These are phyloP conservation scores for Leptura quadrifasciata DNA, from an alignment of 2,888 invertebrate species.

Conservation along the genomic window DNA sequence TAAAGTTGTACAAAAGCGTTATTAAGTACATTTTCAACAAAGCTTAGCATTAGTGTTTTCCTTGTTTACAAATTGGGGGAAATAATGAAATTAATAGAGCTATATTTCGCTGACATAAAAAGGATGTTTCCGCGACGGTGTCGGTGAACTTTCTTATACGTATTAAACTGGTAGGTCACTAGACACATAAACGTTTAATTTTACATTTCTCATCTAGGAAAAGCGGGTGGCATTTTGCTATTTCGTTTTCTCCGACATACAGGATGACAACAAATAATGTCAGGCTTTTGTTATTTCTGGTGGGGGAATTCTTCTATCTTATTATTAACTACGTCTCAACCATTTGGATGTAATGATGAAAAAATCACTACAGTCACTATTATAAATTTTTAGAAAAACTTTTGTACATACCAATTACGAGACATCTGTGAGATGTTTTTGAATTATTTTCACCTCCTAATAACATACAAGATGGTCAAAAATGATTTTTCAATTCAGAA, in stretches of 20 bases:
- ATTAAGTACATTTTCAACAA: slow-evolving; percentile 31
- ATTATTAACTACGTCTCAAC: too few species aligned
- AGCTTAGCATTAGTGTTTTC: slow-evolving; percentile 6
- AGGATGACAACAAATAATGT: too few species aligned
- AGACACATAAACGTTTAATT: background rate
- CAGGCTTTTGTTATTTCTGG: too few species aligned
- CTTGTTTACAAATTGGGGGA: slow-evolving; percentile 32
- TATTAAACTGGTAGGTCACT: background rate
- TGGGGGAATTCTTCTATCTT: too few species aligned
- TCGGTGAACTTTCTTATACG: background rate
- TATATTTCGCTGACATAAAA: background rate
- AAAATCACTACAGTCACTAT: too few species aligned
- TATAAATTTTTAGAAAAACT: too few species aligned
- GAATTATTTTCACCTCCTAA: too few species aligned
- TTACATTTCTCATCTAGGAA: background rate
- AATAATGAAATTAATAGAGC: slow-evolving; percentile 9
- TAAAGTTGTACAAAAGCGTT: slow-evolving; percentile 35
- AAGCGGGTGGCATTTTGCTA: background rate
- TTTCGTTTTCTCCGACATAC: background rate
- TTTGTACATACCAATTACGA: too few species aligned
- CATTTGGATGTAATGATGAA: too few species aligned
- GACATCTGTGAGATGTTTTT: too few species aligned
- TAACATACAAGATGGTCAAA: too few species aligned
- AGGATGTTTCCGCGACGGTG: background rate
- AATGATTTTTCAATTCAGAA: too few species aligned